Conservation (phyloP, 2,888 invertebrate genomes). For the Argynnis bischoffii region DNA sequence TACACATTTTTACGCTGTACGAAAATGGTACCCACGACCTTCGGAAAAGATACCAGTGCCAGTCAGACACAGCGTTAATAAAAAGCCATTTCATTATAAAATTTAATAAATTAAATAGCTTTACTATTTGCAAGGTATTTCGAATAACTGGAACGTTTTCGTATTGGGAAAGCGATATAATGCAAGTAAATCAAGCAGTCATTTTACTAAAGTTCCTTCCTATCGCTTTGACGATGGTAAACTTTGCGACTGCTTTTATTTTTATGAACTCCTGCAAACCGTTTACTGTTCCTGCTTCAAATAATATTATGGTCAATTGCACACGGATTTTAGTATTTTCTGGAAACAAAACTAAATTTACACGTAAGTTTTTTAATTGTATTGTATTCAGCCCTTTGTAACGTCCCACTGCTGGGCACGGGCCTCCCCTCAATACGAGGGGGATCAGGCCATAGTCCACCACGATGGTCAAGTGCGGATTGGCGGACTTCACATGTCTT, state of each 20-base stretch:
- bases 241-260: slow-evolving; percentile 64
- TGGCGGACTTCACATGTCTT: no score
- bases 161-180: slow-evolving; percentile 70
- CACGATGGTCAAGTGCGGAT: no score
- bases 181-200: slow-evolving; percentile 63
- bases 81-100: no score
- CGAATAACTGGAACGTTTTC: slow-evolving; percentile 67
- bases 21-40: no score
- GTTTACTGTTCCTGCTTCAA: slow-evolving; percentile 40
- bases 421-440: no score
- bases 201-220: slow-evolving; percentile 70
- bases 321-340: slow-evolving; percentile 51
- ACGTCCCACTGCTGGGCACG: no score
- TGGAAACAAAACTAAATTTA: slow-evolving; percentile 43
- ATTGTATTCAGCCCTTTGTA: no score
- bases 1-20: no score
- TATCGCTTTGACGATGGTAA: slow-evolving; percentile 63
- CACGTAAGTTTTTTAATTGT: slow-evolving; percentile 51
- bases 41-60: no score
- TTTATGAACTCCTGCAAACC: slow-evolving; percentile 60
- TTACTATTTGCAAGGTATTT: slow-evolving; percentile 55
- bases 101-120: background rate
- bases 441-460: no score
- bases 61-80: no score
- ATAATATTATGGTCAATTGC: slow-evolving; percentile 59